Conservation (phyloP, 2,888 invertebrate genomes). For the Drosophila acutilabella region DNA sequence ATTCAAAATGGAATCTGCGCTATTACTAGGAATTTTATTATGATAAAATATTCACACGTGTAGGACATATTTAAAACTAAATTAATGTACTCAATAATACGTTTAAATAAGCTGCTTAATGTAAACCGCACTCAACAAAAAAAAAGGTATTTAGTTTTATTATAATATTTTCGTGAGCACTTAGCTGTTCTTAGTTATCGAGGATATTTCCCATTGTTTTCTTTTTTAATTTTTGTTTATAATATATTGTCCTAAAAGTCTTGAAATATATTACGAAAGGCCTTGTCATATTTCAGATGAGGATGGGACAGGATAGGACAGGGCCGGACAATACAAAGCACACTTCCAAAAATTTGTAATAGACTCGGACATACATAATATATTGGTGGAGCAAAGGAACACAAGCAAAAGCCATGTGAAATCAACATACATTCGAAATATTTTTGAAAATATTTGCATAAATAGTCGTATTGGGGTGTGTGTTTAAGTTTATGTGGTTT, state of each 20-base stretch:
- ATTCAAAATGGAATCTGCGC: conserved; percentile 72
- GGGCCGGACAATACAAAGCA: conserved; percentile 11
- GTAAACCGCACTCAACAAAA: conserved; percentile 36
- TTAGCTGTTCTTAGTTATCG: conserved; percentile 29
- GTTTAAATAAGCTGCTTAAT: conserved; percentile 47
- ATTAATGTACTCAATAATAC: conserved; percentile 32
- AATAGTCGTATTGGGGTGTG: conserved; percentile 33
- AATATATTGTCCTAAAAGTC: conserved; percentile 77
- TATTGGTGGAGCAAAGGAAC: conserved; percentile 70
- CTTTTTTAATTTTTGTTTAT: conserved; percentile 42
- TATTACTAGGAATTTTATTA: conserved; percentile 64
- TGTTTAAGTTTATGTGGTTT: conserved; percentile 16
- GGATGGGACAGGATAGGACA: conserved; percentile 3
- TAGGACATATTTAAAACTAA: conserved; percentile 45
- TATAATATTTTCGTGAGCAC: conserved; percentile 40
- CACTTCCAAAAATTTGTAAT: conserved; percentile 42
- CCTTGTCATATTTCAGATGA: conserved; percentile 13
- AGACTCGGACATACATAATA: conserved; percentile 53
- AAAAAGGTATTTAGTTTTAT: conserved; percentile 37
- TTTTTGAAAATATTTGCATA: conserved; percentile 51
- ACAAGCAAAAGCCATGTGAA: conserved; percentile 74
- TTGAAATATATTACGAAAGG: conserved; percentile 66
- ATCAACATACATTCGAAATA: conserved; percentile 60
- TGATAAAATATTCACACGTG: conserved; percentile 44
- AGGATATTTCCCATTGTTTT: conserved; percentile 11